Conservation (phyloP, 2,888 invertebrate species). For the Cataglyphis altisquamis region DNA sequence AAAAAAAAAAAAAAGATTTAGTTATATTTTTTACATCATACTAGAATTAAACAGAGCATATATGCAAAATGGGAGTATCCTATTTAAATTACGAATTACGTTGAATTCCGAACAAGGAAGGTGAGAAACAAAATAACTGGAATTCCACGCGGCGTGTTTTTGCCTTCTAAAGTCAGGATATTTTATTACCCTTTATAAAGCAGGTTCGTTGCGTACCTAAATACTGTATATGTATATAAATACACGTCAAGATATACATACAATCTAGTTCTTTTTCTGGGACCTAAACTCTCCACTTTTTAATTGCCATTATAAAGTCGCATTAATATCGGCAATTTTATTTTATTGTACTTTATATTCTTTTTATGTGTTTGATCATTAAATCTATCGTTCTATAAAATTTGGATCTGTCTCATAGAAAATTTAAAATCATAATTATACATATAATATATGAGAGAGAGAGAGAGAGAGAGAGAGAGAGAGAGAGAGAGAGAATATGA, state of each 20-base stretch:
- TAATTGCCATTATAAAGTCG: slow-evolving; percentile 65
- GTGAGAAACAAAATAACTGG: slow-evolving; percentile 35
- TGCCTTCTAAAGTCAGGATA: slow-evolving; percentile 17
- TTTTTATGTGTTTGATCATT: slow-evolving; percentile 59
- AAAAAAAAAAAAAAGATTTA: not conserved
- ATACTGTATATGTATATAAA: not conserved
- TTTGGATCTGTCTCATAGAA: slow-evolving; percentile 56
- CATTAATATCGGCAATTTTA: slow-evolving; percentile 77
- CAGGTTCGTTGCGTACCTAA: not conserved
- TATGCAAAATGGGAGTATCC: not conserved
- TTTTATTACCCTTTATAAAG: slow-evolving; percentile 37
- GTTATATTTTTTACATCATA: slow-evolving; percentile 28
- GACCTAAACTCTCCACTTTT: slow-evolving; percentile 52
- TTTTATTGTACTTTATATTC: slow-evolving; percentile 51
- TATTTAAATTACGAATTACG: slow-evolving; percentile 42
- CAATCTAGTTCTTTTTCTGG: slow-evolving; percentile 19
- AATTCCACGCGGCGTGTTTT: slow-evolving; percentile 37
- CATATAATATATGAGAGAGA: not conserved
- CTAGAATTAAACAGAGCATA: not conserved
- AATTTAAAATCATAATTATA: slow-evolving; percentile 68
- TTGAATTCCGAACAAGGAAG: slow-evolving; percentile 31
- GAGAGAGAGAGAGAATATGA: not conserved
- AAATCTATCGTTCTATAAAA: slow-evolving; percentile 70
- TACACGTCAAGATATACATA: not conserved
- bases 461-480: too few relatives aligned